phyloP scores from a whole-genome alignment of 1,140 invertebrate genomes.

The Cyrtorhinus lividipennis region DNA sequence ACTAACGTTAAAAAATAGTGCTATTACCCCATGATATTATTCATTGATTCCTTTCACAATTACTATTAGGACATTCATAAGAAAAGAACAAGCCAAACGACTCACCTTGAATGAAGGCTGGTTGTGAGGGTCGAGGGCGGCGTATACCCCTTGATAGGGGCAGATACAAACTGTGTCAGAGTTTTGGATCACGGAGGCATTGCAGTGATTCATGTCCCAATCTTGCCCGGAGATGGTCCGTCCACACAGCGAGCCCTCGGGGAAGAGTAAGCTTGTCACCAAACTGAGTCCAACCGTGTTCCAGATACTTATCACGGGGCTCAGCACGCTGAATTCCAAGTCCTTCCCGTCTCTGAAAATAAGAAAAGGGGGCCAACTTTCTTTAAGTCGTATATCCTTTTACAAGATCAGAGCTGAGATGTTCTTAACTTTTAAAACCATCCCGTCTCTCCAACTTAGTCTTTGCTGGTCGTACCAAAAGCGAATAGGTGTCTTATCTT shows the following conservation, averaged over 20 bases:
- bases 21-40: no score
- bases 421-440: no score
- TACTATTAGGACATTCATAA: no score
- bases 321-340: constrained; percentile 47
- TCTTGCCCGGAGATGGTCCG: constrained; percentile 16
- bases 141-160: constrained; percentile 21
- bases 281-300: constrained; percentile 15
- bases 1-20: no score
- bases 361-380: no score
- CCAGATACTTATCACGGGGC: constrained; percentile 38
- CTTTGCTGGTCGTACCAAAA: no score
- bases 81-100: no score
- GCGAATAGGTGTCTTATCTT: no score
- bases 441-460: no score
- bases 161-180: constrained; percentile 22
- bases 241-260: constrained; percentile 26
- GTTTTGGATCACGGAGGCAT: constrained; percentile 30
- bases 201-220: constrained; percentile 37
- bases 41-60: no score
- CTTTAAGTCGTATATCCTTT: no score
- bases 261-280: constrained; percentile 26
- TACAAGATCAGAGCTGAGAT: no score
- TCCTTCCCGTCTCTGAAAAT: constrained; percentile 42
- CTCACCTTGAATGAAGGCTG: neutral
- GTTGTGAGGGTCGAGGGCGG: constrained; percentile 17